phyloP scores from a whole-genome alignment of 2,888 invertebrate genomes.

The Acleris cristana region DNA sequence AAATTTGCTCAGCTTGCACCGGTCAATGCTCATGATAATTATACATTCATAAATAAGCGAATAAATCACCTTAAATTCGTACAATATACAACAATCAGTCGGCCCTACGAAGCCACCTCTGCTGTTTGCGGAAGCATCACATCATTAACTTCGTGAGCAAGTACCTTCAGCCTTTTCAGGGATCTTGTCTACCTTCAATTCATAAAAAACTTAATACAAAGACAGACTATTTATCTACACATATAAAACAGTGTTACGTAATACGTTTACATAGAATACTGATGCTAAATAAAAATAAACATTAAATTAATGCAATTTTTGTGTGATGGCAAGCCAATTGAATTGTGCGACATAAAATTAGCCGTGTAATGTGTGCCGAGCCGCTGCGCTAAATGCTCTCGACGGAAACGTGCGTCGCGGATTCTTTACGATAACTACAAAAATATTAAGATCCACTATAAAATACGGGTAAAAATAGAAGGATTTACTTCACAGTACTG shows the following conservation, averaged over 20 bases:
- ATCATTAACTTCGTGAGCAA: conserved; percentile 54
- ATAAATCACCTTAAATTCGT: conserved; percentile 9
- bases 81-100: conserved; percentile 8
- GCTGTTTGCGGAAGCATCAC: conserved; percentile 34
- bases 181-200: conserved; percentile 38
- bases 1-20: too few species aligned
- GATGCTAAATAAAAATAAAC: conserved; percentile 18
- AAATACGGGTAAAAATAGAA: conserved; percentile 31
- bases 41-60: conserved; percentile 1
- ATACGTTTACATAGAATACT: conserved; percentile 26
- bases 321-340: conserved; percentile 37
- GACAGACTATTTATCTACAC: neutral
- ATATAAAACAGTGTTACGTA: neutral
- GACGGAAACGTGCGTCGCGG: conserved; percentile 17
- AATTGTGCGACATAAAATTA: conserved; percentile 39
- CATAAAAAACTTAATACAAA: conserved; percentile 11
- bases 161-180: conserved; percentile 58
- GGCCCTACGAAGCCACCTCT: conserved; percentile 39
- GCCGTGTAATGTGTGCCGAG: neutral
- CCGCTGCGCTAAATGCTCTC: conserved; percentile 17
- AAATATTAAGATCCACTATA: conserved; percentile 28
- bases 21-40: neutral
- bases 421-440: conserved; percentile 17
- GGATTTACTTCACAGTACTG: conserved; percentile 20
- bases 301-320: conserved; percentile 15